Evolutionary conservation across 2,888 invertebrate species (phyloP), one percentile per base, ranked within the genome.

Genomic region (Monoplex corrugatus): DNA sequence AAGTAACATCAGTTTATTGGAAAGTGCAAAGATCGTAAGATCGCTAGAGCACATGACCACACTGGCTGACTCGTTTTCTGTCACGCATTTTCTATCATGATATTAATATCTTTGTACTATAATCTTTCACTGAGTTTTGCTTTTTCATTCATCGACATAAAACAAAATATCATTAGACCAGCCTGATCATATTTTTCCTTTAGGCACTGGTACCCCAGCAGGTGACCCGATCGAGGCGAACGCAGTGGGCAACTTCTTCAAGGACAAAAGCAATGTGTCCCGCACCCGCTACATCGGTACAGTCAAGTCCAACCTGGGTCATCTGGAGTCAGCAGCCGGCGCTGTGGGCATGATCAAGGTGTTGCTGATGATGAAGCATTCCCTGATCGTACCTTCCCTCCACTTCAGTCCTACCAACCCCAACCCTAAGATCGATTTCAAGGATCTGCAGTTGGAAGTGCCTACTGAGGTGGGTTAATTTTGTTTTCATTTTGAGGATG

Each of bases 291-390:
- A 89, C 50, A 92, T 94, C 2, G 94, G 95, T 13, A 94, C 94
- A 0, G 94, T 94, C 10, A 94, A 94, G 90, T 93, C 94, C 38
- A 94, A 93, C 87, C 91, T 94, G 72, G 94, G 94, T 23, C 94
- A 94, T 90, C 90, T 92, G 82, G 94, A 94, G 89, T 92, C 94
- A 8, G 94, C 93, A 0, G 93, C 94, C 28, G 94, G 94, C 0
- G 90, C 92, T 10, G 94, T 93, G 19, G 93, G 93, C 19, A 89
- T 94, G 8, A 93, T 94, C 68, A 94, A 94, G 90, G 92, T 94
- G 23, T 84, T 93, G 50, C 90, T 94, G n/a, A 94, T 94, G 94
- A 93, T 94, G 93, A 91, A 92, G 84, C 87, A 94, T 84, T 91
- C 90, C 0, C 89, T 87, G 43, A 91, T 93, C 19, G 93, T 93